Evolutionary conservation across 2,797 vertebrate genomes (phyloP), one percentile per base, ranked within the genome.

Genomic region (Clarias fuscus): DNA sequence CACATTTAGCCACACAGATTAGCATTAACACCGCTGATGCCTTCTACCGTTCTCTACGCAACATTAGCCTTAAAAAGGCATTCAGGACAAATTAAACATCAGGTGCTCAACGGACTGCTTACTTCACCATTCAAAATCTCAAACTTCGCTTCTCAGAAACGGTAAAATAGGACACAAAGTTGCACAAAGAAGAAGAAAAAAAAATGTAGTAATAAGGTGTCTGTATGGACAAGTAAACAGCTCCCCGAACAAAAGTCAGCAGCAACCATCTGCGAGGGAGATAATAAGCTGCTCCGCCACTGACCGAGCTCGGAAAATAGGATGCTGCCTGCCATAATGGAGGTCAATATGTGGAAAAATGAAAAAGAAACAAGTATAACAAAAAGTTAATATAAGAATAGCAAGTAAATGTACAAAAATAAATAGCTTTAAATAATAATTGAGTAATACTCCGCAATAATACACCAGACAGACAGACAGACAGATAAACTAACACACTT

Each of bases 221-320:
- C 40, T 53, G 58, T n/a, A 71, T 64, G 33, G 10, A 17, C 68
- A 84, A 92, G 88, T 93, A 91, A 93, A 92, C 27, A 33, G 86
- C 76, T 30, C 86, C 76, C 68, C 40, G 86, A 88, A 91, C 88
- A 92, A 92, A 93, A 88, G 20, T 20, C 82, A 87, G 13, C 43
- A 87, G 86, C 86, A 68, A 80, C 81, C 80, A 88, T 89, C 88
- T 90, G 85, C 84, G 85, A 90, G 88, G 78, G n/a, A 88, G 86
- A 86, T 88, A 85, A 88, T 78, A 83, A 65, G 78, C 86, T 61
- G 2, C 90, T 89, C 61, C 62, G 77, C 89, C 92, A 88, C 87
- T 86, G 77, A 90, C 93, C 80, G 75, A 86, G 82, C 92, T 86
- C 90, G 88, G 88, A 87, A 72, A 86, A 92, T 86, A 84, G 89